phyloP scores from a whole-genome alignment of 1,140 invertebrate genomes.

The Calycopis cecrops region DNA sequence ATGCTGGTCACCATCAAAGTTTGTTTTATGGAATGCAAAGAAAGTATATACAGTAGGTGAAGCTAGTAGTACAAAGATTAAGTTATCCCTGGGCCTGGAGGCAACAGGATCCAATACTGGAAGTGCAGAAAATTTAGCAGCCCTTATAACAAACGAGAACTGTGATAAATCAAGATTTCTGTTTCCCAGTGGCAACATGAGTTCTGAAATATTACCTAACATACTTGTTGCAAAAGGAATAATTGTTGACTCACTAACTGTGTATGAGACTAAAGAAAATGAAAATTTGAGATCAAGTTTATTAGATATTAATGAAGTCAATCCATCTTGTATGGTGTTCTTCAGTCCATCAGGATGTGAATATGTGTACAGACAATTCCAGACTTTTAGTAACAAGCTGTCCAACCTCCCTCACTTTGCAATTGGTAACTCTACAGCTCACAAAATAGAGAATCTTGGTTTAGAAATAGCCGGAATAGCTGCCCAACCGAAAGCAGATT shows the following conservation, averaged over 20 bases:
- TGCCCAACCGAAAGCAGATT: slow-evolving; percentile 44
- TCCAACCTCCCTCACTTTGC: slow-evolving; percentile 56
- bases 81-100: slow-evolving; percentile 63
- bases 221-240: slow-evolving; percentile 58
- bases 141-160: slow-evolving; percentile 67
- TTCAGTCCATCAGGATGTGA: slow-evolving; percentile 75
- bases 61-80: slow-evolving; percentile 62
- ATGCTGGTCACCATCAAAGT: slow-evolving; percentile 62
- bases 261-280: slow-evolving; percentile 75
- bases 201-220: slow-evolving; percentile 67
- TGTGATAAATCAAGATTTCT: slow-evolving; percentile 50
- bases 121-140: slow-evolving; percentile 70
- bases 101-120: slow-evolving; percentile 69
- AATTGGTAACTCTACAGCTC: slow-evolving; percentile 62
- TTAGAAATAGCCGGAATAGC: slow-evolving; percentile 58
- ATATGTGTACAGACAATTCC: slow-evolving; percentile 55
- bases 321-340: slow-evolving; percentile 71
- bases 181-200: slow-evolving; percentile 74
- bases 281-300: slow-evolving; percentile 65
- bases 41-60: slow-evolving; percentile 75
- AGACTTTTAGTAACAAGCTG: slow-evolving; percentile 56
- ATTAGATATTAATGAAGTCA: slow-evolving; percentile 42
- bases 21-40: slow-evolving; percentile 67
- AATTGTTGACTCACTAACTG: slow-evolving; percentile 66
- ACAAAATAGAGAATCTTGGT: slow-evolving; percentile 61